Evolutionary conservation across 92 coral and sea anemone species (phyloP).

Genomic region (Phenganax stokvisi): DNA sequence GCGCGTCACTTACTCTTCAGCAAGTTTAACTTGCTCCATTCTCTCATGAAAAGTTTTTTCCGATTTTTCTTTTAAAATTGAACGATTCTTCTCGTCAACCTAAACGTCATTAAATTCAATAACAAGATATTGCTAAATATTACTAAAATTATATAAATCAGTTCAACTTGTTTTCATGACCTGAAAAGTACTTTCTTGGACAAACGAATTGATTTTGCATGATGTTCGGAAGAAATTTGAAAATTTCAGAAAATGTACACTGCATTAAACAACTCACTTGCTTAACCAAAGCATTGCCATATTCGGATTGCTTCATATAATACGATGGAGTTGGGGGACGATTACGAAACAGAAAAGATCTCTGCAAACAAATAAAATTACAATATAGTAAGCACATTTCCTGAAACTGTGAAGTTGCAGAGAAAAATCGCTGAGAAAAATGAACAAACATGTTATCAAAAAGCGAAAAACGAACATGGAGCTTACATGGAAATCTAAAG

Average conservation of each 20-base stretch:
- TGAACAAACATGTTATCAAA: not conserved
- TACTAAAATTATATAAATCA: not conserved
- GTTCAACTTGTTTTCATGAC: not conserved
- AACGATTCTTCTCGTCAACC: slow-evolving; percentile 65
- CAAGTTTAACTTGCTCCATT: slow-evolving; percentile 92
- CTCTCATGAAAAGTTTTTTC: slow-evolving; percentile 84
- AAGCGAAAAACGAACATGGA: not conserved
- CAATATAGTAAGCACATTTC: not conserved
- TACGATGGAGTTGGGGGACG: slow-evolving; percentile 94
- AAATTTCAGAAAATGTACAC: no score
- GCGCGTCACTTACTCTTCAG: slow-evolving; percentile 77
- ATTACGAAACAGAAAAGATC: slow-evolving; percentile 89
- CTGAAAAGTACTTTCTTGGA: no score
- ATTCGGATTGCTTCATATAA: slow-evolving; percentile 67
- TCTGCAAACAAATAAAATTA: slow-evolving; percentile 48
- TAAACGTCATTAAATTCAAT: slow-evolving; percentile 9
- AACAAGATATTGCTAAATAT: no score
- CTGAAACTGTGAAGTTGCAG: not conserved
- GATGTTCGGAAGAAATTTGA: no score
- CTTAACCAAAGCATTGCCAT: slow-evolving; percentile 59
- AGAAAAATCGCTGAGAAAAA: not conserved
- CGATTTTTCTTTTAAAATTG: slow-evolving; percentile 57
- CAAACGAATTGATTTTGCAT: no score
- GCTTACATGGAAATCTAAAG: slow-evolving; percentile 80
- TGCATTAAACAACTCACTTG: slow-evolving; percentile 57